These are phyloP conservation scores for Stegodyphus mimosarum DNA, from an alignment of 1,140 invertebrate genomes.

Conservation along the genomic window DNA sequence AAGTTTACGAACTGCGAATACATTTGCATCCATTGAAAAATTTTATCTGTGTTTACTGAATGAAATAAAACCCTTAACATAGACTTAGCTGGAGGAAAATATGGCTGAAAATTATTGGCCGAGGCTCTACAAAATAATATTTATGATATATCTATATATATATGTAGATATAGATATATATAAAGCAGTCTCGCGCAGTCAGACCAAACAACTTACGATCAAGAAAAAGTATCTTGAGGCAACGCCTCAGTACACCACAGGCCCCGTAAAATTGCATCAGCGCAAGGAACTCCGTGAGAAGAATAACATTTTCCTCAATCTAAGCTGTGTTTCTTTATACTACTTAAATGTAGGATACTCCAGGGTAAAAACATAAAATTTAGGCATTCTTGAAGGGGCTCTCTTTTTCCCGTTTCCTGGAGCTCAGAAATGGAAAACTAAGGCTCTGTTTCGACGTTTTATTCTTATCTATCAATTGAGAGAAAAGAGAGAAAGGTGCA, in stretches of 20 bases:
- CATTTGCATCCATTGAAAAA: too few species aligned
- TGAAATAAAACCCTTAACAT: too few species aligned
- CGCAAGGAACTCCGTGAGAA: slow-evolving; percentile 25
- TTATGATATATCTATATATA: too few species aligned
- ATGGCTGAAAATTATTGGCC: too few species aligned
- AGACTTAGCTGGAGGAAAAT: too few species aligned
- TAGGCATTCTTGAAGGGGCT: slow-evolving; percentile 46
- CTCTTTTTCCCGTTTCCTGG: neutral
- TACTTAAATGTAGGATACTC: slow-evolving; percentile 28
- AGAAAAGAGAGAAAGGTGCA: neutral
- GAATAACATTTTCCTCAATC: slow-evolving; percentile 49
- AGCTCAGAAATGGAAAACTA: neutral
- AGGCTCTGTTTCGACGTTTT: neutral
- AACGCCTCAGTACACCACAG: slow-evolving; percentile 5
- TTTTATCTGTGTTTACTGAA: too few species aligned
- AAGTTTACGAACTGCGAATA: too few species aligned
- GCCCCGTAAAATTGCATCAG: slow-evolving; percentile 50
- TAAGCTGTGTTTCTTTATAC: slow-evolving; percentile 48
- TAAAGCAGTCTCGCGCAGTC: slow-evolving; percentile 24
- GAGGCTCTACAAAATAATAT: too few species aligned
- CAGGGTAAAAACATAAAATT: slow-evolving; percentile 51
- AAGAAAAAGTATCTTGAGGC: slow-evolving; percentile 40
- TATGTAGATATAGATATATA: slow-evolving; percentile 13
- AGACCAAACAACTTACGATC: slow-evolving; percentile 44
- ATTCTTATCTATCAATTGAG: neutral